Conservation (phyloP, 2,888 invertebrate genomes). For the Drosophila setosimentum region DNA sequence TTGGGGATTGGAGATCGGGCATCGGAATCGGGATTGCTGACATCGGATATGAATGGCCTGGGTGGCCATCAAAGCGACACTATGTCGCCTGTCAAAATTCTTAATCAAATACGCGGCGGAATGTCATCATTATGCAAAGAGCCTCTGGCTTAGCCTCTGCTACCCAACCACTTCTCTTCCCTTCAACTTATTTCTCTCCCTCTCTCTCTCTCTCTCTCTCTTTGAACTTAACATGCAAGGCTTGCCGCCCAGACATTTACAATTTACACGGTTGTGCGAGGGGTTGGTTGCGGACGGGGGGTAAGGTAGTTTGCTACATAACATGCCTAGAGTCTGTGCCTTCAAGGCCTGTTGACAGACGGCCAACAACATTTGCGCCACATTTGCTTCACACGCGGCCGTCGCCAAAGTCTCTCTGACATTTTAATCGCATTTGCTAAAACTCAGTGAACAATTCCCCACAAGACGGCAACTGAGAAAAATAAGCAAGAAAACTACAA, state of each 20-base stretch:
- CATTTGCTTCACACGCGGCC: slow-evolving; percentile 75
- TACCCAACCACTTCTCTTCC: neutral
- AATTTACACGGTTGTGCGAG: slow-evolving; percentile 52
- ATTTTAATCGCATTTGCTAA: slow-evolving; percentile 85
- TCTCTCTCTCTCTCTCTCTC: neutral
- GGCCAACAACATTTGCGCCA: slow-evolving; percentile 76
- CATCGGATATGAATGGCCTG: slow-evolving; percentile 78
- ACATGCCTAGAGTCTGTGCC: slow-evolving; percentile 42
- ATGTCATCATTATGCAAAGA: slow-evolving; percentile 83
- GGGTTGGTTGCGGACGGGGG: neutral
- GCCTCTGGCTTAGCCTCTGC: slow-evolving; percentile 50
- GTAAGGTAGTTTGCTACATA: neutral
- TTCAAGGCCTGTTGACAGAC: slow-evolving; percentile 61
- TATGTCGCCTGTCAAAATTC: slow-evolving; percentile 83
- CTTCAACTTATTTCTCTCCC: neutral
- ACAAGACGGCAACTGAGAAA: slow-evolving; percentile 33
- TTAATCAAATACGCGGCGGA: slow-evolving; percentile 83
- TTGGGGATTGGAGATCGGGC: slow-evolving; percentile 3
- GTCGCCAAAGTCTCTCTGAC: slow-evolving; percentile 80
- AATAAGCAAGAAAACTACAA: slow-evolving; percentile 48
- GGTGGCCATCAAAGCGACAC: slow-evolving; percentile 82
- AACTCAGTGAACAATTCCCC: slow-evolving; percentile 84
- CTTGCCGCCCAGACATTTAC: slow-evolving; percentile 63
- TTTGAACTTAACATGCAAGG: slow-evolving; percentile 39
- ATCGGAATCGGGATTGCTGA: slow-evolving; percentile 35